Conservation (phyloP, 2,797 vertebrate genomes). For the Remorina albescens region DNA sequence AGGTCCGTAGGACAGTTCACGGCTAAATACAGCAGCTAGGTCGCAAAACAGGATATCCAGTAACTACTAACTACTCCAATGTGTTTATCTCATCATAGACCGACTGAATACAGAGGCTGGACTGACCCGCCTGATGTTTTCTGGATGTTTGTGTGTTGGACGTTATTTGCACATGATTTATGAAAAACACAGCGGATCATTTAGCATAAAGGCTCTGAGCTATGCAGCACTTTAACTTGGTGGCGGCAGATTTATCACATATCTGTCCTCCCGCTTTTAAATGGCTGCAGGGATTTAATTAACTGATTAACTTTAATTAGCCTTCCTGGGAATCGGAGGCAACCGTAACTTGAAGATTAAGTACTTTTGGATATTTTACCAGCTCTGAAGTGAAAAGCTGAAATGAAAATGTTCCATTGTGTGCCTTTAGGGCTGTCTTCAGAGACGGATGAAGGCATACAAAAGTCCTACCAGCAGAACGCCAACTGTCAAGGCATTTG, state of each 20-base stretch:
- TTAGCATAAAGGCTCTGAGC: slow-evolving; percentile 1
- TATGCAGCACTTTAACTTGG: slow-evolving; percentile 1
- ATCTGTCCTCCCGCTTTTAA: slow-evolving; percentile 26
- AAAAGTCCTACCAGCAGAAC: too few species aligned
- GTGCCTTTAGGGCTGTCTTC: slow-evolving; percentile 28
- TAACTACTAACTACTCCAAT: background rate
- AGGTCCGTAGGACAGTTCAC: slow-evolving; percentile 2
- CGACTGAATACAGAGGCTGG: background rate
- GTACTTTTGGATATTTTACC: slow-evolving; percentile 31
- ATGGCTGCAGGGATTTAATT: slow-evolving; percentile 53
- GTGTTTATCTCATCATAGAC: slow-evolving; percentile 1
- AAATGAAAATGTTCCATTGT: slow-evolving; percentile 7
- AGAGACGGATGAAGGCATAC: background rate
- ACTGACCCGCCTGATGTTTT: slow-evolving; percentile 9
- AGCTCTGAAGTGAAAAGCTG: slow-evolving; percentile 8
- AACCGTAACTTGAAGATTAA: slow-evolving; percentile 36
- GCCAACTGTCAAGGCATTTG: background rate
- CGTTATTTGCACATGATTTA: slow-evolving; percentile 11
- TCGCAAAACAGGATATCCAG: background rate
- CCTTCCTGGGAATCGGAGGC: slow-evolving; percentile 29
- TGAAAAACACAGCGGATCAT: slow-evolving; percentile 3
- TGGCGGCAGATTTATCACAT: slow-evolving; percentile 40
- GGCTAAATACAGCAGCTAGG: slow-evolving; percentile 4
- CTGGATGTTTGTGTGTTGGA: background rate
- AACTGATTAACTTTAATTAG: slow-evolving; percentile 60